A percentile compares a stretch with the other conserved stretches of the same genome.
These are phyloP conservation scores for Equus quagga DNA, from an alignment of 2,113 vertebrate species.

Conservation along the genomic window DNA sequence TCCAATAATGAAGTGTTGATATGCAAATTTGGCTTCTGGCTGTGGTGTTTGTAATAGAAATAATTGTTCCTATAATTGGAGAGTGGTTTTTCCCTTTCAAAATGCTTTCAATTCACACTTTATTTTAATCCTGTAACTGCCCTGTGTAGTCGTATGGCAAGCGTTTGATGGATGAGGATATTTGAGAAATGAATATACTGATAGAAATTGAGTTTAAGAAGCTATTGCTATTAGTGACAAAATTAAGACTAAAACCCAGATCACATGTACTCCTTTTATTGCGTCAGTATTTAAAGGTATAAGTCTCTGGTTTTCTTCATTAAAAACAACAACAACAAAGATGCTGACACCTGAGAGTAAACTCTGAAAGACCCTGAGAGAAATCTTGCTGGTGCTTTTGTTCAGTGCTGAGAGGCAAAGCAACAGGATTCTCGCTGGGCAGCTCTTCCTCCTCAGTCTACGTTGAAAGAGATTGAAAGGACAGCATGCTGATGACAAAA, in stretches of 20 bases:
- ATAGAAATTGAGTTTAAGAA: conserved; percentile 26
- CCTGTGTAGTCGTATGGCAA: background rate
- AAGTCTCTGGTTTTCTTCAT: background rate
- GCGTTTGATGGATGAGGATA: background rate
- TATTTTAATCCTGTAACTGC: conserved; percentile 34
- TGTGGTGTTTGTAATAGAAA: conserved; percentile 58
- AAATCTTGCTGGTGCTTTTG: background rate
- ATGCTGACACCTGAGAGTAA: background rate
- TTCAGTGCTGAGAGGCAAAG: background rate
- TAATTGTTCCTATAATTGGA: conserved; percentile 57
- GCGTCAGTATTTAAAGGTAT: background rate
- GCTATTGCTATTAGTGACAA: background rate
- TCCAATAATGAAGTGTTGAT: conserved; percentile 58
- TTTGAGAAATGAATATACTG: background rate
- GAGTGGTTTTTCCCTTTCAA: background rate
- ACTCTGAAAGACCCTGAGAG: background rate
- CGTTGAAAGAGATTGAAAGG: background rate
- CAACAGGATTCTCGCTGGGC: background rate
- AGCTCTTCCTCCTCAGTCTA: background rate
- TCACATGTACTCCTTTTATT: background rate
- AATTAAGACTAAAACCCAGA: conserved; percentile 9
- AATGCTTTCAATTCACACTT: conserved; percentile 49
- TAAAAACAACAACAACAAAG: background rate
- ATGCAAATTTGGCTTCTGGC: conserved; percentile 54
- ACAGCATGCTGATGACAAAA: background rate